A percentile compares a stretch with the other conserved stretches of the same genome.
Conservation (phyloP, 2,113 vertebrate genomes). For the Tyto alba region DNA sequence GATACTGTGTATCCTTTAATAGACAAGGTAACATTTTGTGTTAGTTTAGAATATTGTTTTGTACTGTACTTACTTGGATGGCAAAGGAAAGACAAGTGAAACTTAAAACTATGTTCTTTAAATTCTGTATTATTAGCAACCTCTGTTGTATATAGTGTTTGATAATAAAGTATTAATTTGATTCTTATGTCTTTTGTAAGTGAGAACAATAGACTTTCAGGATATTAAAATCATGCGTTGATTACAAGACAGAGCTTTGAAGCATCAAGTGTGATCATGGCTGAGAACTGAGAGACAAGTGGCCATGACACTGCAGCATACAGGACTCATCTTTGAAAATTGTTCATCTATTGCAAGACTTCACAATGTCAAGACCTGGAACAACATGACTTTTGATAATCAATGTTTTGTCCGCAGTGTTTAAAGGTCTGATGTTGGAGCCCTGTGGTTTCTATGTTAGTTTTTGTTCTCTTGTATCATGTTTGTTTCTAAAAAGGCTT, state of each 20-base stretch:
- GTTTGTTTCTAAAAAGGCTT: conserved; percentile 70
- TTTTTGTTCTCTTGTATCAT: conserved; percentile 65
- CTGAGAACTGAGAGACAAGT: conserved; percentile 73
- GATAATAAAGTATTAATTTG: conserved; percentile 99
- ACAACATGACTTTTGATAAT: conserved; percentile 67
- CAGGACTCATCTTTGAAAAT: conserved; percentile 73
- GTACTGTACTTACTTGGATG: conserved; percentile 97
- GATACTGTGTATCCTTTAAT: conserved; percentile 99
- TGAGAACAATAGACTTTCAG: conserved; percentile 90
- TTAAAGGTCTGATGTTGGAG: conserved; percentile 72
- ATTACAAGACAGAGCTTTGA: conserved; percentile 78
- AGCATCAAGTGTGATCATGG: conserved; percentile 70
- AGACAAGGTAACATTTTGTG: conserved; percentile 92
- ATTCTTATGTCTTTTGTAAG: conserved; percentile 99
- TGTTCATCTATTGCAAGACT: conserved; percentile 57
- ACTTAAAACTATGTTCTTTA: conserved; percentile 77
- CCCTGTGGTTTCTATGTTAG: conserved; percentile 57
- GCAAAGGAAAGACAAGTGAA: conserved; percentile 85
- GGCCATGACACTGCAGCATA: conserved; percentile 65
- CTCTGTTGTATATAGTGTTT: conserved; percentile 99
- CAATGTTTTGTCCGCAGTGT: conserved; percentile 75
- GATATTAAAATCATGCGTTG: conserved; percentile 81
- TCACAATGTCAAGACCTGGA: conserved; percentile 67
- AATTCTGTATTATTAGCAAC: conserved; percentile 88
- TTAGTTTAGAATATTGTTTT: conserved; percentile 94